Percentiles rank a stretch among this genome's conserved stretches.
Evolutionary conservation across 2,888 invertebrate genomes (phyloP).

Genomic region (Aricia artaxerxes): DNA sequence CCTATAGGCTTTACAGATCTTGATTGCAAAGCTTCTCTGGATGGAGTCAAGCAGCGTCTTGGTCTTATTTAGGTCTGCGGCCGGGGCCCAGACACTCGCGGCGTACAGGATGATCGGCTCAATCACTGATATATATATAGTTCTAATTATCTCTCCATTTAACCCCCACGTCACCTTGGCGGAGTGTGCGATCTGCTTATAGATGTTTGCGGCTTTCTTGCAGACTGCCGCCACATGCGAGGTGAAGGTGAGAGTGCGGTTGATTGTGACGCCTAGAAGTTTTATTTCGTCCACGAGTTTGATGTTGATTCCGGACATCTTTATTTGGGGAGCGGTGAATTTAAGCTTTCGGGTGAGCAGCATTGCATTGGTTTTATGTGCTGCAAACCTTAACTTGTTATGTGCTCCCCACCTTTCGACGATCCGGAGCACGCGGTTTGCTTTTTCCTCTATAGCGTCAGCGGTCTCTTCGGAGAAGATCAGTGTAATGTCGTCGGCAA

Average conservation of each 20-base stretch:
- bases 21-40: no score
- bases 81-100: no score
- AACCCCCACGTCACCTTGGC: no score
- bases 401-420: conserved; percentile 28
- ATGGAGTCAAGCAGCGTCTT: no score
- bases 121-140: no score
- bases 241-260: neutral
- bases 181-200: no score
- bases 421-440: conserved; percentile 29
- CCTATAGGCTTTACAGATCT: no score
- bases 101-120: no score
- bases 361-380: conserved; percentile 28
- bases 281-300: neutral
- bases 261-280: neutral
- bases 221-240: neutral
- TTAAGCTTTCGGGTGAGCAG: neutral
- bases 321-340: neutral
- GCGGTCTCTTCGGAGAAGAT: conserved; percentile 27
- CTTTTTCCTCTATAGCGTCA: conserved; percentile 20
- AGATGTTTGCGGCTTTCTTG: neutral
- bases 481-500: conserved; percentile 33
- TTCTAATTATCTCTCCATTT: no score
- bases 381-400: conserved; percentile 31
- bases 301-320: neutral
- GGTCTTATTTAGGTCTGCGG: no score